Percentiles rank a stretch among this genome's conserved stretches.
phyloP scores from a whole-genome alignment of 2,113 vertebrate genomes.

The Mustela nigripes region DNA sequence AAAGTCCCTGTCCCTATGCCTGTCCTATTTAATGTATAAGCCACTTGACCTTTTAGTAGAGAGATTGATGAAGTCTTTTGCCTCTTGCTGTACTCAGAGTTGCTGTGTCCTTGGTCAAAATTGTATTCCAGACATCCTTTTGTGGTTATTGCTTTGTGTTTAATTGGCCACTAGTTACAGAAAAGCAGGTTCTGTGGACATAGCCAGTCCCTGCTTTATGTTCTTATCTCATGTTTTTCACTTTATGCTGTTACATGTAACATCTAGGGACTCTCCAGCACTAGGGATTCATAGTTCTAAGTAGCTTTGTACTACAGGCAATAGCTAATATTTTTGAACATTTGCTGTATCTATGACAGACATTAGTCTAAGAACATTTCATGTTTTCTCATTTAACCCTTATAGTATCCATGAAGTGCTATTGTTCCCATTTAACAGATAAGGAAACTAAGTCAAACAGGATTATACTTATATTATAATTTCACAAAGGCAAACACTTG shows the following conservation, averaged over 20 bases:
- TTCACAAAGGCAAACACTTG: neutral
- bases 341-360: neutral
- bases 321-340: constrained; percentile 17
- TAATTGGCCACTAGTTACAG: neutral
- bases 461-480: neutral
- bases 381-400: neutral
- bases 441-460: constrained; percentile 26
- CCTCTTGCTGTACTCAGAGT: neutral
- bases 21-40: neutral
- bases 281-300: neutral
- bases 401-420: neutral
- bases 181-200: neutral
- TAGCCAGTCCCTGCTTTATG: neutral
- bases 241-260: neutral
- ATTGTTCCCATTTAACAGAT: neutral
- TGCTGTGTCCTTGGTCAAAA: neutral
- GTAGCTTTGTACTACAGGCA: neutral
- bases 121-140: neutral
- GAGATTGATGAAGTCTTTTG: neutral
- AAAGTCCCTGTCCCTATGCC: neutral
- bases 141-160: neutral
- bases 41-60: neutral
- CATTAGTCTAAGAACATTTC: neutral
- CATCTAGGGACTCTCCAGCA: neutral
- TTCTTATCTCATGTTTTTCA: neutral